Percentiles rank a stretch among this genome's conserved stretches.
These are phyloP conservation scores for Diorhabda carinulata DNA, from an alignment of 1,140 invertebrate species.

Conservation along the genomic window DNA sequence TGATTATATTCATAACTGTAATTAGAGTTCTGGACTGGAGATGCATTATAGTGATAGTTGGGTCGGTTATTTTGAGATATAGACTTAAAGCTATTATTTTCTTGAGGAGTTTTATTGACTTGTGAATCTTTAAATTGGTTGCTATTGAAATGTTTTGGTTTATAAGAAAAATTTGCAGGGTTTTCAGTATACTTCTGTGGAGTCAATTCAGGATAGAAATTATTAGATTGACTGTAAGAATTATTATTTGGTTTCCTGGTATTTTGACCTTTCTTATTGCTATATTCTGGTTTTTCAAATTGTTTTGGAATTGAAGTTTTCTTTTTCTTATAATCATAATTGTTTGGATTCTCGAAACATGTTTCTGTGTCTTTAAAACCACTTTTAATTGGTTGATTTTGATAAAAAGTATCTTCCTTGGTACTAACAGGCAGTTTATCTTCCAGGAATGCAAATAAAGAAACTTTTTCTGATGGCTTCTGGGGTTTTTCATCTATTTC, in stretches of 20 bases:
- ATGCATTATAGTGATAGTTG: background rate
- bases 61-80: background rate
- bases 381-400: slow-evolving; percentile 15
- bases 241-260: background rate
- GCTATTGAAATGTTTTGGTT: background rate
- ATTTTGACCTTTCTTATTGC: background rate
- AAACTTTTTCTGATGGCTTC: slow-evolving; percentile 80
- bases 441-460: slow-evolving; percentile 83
- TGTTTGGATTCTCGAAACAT: background rate
- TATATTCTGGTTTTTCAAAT: slow-evolving; percentile 9
- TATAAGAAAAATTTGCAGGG: background rate
- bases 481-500: slow-evolving; percentile 58
- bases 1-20: background rate
- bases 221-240: background rate
- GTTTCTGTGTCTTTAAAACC: slow-evolving; percentile 16
- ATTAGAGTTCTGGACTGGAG: background rate
- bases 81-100: background rate
- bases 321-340: background rate
- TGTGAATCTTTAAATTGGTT: background rate
- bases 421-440: slow-evolving; percentile 66
- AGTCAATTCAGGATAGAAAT: background rate
- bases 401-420: background rate
- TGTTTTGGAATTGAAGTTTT: slow-evolving; percentile 6
- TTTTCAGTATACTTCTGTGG: background rate
- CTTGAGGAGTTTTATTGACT: background rate